These are phyloP conservation scores for Rhabdomys dilectus DNA, from an alignment of 2,113 vertebrate species.

Conservation along the genomic window DNA sequence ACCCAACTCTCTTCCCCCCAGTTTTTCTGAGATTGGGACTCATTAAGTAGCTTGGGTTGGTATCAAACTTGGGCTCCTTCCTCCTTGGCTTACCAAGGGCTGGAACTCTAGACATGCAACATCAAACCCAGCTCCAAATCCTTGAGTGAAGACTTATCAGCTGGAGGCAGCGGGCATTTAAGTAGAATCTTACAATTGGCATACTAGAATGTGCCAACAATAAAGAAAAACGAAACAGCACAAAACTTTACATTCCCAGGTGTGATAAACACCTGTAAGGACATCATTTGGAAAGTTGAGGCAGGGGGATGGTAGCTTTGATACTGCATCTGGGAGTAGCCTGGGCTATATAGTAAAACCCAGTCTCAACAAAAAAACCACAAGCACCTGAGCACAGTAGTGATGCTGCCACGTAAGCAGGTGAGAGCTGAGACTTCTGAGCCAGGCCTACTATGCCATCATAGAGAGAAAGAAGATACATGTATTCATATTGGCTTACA, in stretches of 20 bases:
- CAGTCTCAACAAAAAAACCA: background rate
- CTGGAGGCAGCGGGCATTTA: background rate
- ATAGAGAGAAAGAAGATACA: background rate
- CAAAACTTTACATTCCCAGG: background rate
- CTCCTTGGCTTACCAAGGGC: background rate
- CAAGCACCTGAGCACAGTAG: background rate
- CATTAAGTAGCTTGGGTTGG: background rate
- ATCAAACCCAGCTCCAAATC: background rate
- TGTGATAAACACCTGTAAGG: background rate
- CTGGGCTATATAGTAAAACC: background rate
- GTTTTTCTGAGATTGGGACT: background rate
- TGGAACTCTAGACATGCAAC: background rate
- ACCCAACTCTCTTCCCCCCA: background rate
- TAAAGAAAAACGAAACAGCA: background rate
- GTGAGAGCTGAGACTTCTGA: background rate
- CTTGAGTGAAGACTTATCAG: background rate
- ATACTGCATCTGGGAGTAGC: background rate
- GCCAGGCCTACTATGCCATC: background rate
- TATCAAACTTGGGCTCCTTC: background rate
- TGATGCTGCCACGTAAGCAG: background rate
- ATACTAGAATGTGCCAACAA: background rate
- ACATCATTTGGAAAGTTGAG: background rate
- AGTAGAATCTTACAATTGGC: background rate
- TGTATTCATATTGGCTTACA: background rate
- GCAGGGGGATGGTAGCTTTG: background rate